Base-by-base conservation (phyloP, 2,888 invertebrate species). In the Galerucella calmariensis region DNA sequence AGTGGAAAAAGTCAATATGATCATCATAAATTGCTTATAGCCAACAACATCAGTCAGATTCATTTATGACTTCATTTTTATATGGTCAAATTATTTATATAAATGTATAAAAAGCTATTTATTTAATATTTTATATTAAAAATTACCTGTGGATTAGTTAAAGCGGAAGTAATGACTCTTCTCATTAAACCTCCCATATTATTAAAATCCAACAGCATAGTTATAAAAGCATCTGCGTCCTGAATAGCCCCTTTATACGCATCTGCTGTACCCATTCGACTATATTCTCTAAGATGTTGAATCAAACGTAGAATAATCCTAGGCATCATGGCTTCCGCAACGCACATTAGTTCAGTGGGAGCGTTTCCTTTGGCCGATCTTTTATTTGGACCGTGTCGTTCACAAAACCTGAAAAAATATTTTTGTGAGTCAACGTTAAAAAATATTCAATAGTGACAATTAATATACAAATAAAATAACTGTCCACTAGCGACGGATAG, bases 181-280 rank as follows among this genome's bases (percentile, higher is more conserved):
- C 97, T 91, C 98, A 98, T 98, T 79, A 97, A 92, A 80, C 97
- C 97, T 53, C 98, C 98, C 96, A 98, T 96, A 85, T 96, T 96
- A 89, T 97, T 97, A 82, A 97, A 92, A 85, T 97, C 96, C 88
- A 97, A 94, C 76, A 98, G 89, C 94, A 98, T 96, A 80, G 94
- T 93, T 75, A 97, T 92, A 88, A 94, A 97, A 75, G 92, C 91
- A 86, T 97, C 97, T 74, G 96, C 95, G 83, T 95, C 94, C 84
- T 94, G 93, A 79, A 97, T 94, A 35, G 94, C 94, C 56, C 82
- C 82, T 79, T 91, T 90, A 84, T 92, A 92, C 73, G 90, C 90
- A 84, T 94, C 92, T 8, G 92, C 85, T 2, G 78, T 70, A 16
- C 77, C 78, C 51, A 72, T 76, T 71, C 79, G 79, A 68, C 93